Conservation (phyloP, 2,113 vertebrate genomes). For the Tychaedon coryphoeus region DNA sequence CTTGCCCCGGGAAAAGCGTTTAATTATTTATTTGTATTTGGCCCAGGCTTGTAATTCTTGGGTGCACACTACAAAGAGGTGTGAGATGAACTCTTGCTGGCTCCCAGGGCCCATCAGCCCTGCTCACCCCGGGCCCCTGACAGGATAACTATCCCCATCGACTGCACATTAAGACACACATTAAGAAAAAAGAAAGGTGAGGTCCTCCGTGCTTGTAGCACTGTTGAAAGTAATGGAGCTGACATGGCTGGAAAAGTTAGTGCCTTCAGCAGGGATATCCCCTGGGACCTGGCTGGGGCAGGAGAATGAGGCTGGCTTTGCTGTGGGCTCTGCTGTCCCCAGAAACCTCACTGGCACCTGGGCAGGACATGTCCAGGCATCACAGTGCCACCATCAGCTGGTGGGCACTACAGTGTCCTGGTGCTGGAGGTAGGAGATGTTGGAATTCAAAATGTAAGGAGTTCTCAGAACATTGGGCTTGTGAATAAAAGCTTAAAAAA, state of each 20-base stretch:
- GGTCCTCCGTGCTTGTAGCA: background rate
- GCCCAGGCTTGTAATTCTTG: background rate
- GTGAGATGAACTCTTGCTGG: background rate
- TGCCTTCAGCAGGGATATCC: background rate
- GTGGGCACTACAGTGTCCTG: rapidly evolving
- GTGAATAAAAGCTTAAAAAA: no score
- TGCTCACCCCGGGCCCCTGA: background rate
- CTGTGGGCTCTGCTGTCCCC: background rate
- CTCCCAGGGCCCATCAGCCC: background rate
- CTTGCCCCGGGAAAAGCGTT: background rate
- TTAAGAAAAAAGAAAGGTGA: background rate
- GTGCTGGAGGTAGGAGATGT: background rate
- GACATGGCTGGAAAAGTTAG: background rate
- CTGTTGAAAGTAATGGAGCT: background rate
- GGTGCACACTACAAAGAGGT: constrained; percentile 1
- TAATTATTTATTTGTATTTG: constrained; percentile 58
- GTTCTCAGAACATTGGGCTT: no score
- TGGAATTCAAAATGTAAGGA: no score
- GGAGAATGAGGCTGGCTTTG: background rate
- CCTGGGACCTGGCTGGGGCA: background rate
- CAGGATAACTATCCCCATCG: constrained; percentile 6
- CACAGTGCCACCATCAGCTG: background rate
- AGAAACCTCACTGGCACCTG: background rate
- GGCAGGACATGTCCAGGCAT: background rate
- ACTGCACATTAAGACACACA: background rate